Evolutionary conservation across 2,888 invertebrate genomes (phyloP), one percentile per base, ranked within the genome.

Genomic region (Philereme transversata): DNA sequence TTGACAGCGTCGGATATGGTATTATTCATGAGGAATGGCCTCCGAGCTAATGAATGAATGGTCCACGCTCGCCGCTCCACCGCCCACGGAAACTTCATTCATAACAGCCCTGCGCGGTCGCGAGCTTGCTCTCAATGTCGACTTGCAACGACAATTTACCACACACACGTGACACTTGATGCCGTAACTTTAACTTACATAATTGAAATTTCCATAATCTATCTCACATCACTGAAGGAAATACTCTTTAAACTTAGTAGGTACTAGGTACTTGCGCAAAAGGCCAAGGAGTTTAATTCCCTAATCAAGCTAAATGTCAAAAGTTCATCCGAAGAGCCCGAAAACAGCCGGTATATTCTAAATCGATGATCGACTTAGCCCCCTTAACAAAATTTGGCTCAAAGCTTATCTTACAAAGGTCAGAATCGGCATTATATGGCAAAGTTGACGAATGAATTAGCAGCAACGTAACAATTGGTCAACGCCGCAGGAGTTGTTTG

Each of bases 11-110:
- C 84, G 83, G 85, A 86, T 87, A 86, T 88, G 84, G 82, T 84
- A 86, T 87, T 86, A 90, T 90, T 90, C 88, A 89, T 88, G 83
- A 88, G 84, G 78, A 83, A 83, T 86, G 88, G 86, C 90, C 91
- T 90, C 84, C 76, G 70, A 86, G 81, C 76, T 89, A 90, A 88
- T 90, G 90, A 90, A 89, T 90, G 90, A 88, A 90, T 82, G 86
- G 84, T 81, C 79, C 75, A 78, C 78, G 81, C 74, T 78, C 76
- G 74, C 73, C 76, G 73, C 73, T 78, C 75, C 76, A 77, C 84
- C 84, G 82, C 87, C 91, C 90, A 92, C 91, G 83, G 72, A 70
- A 68, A 74, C 78, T 88, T 86, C 91, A 91, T 92, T 91, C 91
- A 91, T 90, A 82, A 74, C 73, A 79, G 83, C 84, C 85, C 86